phyloP scores from a whole-genome alignment of 2,113 vertebrate species.

The Leucopternis melanops region DNA sequence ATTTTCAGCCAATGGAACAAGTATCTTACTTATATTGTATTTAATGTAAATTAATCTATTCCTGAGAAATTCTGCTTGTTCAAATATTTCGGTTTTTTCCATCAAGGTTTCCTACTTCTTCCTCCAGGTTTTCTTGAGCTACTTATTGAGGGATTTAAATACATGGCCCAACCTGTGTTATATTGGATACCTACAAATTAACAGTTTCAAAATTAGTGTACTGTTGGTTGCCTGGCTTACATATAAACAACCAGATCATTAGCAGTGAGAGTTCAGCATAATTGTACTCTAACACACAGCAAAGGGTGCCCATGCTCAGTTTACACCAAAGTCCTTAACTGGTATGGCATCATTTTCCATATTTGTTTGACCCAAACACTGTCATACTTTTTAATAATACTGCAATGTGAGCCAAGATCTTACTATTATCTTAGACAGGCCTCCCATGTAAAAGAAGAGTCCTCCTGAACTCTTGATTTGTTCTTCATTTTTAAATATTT shows the following conservation, averaged over 20 bases:
- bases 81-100: background rate
- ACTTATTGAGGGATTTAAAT: background rate
- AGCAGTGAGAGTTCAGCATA: background rate
- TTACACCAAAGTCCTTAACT: background rate
- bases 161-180: background rate
- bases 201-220: background rate
- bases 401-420: background rate
- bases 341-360: background rate
- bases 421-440: background rate
- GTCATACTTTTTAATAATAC: background rate
- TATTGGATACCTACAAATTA: background rate
- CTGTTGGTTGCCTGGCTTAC: background rate
- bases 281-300: background rate
- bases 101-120: background rate
- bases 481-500: background rate
- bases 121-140: background rate
- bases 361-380: background rate
- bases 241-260: background rate
- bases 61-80: background rate
- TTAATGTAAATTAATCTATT: background rate
- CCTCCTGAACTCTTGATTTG: background rate
- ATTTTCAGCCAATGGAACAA: background rate
- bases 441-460: background rate
- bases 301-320: background rate
- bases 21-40: background rate